Evolutionary conservation across 2,888 invertebrate genomes (phyloP), one percentile per base, ranked within the genome.

Genomic region (Apantesis nais): DNA sequence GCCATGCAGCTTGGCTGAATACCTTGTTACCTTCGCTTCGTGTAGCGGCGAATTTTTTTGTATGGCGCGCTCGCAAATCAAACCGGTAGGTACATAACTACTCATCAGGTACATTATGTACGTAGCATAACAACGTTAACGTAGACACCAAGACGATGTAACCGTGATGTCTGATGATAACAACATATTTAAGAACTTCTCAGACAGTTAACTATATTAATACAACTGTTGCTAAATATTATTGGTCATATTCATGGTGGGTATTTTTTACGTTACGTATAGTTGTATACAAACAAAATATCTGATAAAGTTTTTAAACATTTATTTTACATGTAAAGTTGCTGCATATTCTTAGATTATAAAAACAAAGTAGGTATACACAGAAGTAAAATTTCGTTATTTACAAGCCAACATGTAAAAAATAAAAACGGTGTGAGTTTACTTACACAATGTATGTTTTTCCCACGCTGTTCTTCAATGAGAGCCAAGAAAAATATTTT

Each of bases 21-120:
- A 80, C 82, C 78, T 78, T 85, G 78, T 81, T 77, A 73, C 81
- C 74, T 79, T 83, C 84, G 85, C 85, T 84, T 83, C 83, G 88
- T 83, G 88, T 90, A 92, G 92, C 92, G 91, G 92, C 93, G 90
- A 93, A 90, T 86, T 93, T 94, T 94, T 94, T 94, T 93, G 91
- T 89, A 86, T 85, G 85, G 85, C 86, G 84, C 86, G 89, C 84
- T 90, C 90, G 86, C 89, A 91, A 92, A 92, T 92, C 89, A 89
- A 93, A 93, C 93, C 92, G 92, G 93, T 93, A 91, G 89, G 88
- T 86, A 84, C 58, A 19, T 77, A 82, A 77, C 83, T 79, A 83
- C 84, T 86, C 85, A 88, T 86, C 87, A 67, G 58, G 39, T 67
- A 87, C 86, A 85, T 85, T 81, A 84, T 74, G 72, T 78, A 60